Evolutionary conservation across 2,888 invertebrate genomes (phyloP), one percentile per base, ranked within the genome.

Genomic region (Eristalis intricaria): DNA sequence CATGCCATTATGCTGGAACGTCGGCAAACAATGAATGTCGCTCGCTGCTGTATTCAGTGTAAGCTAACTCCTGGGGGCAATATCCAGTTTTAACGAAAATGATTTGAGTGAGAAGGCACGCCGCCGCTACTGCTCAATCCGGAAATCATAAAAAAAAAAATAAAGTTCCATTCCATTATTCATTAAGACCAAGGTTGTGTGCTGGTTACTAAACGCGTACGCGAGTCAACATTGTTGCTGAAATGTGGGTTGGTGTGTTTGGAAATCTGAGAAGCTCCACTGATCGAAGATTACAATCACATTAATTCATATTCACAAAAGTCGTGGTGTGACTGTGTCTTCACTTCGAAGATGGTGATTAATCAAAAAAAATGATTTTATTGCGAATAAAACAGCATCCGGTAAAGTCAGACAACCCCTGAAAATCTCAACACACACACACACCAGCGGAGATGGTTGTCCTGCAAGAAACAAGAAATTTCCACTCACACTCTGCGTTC

Each of bases 401-500:
- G 50, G 7, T 50, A 19, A 4, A 19, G 7, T 0, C 5, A 50
- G n/a, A 8, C 50, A 15, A 60, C 26, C 64, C 19, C 32, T 13
- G 38, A 22, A 11, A 23, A 60, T 11, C 11, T n/a, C 35, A 8
- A 26, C 26, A 26, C 26, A 26, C 1, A 11, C n/a, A 22, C 60
- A 60, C 26, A 60, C 15, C 22, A 32, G 38, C 35, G 35, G 66
- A 63, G 61, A 29, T 68, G 69, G 56, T 64, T 64, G 66, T 80
- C 74, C 68, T 74, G 50, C 23, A 19, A 32, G 43, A 71, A 78
- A 63, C 38, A 40, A 65, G 50, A 23, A 40, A 50, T 68, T 32
- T 60, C 60, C 58, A 60, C 61, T 69, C 69, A 69, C n/a, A 50
- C 32, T 60, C 63, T 38, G 38, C 38, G 3, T 22, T 22, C 5